phyloP scores from a whole-genome alignment of 2,888 invertebrate genomes.

The Incurvaria masculella region DNA sequence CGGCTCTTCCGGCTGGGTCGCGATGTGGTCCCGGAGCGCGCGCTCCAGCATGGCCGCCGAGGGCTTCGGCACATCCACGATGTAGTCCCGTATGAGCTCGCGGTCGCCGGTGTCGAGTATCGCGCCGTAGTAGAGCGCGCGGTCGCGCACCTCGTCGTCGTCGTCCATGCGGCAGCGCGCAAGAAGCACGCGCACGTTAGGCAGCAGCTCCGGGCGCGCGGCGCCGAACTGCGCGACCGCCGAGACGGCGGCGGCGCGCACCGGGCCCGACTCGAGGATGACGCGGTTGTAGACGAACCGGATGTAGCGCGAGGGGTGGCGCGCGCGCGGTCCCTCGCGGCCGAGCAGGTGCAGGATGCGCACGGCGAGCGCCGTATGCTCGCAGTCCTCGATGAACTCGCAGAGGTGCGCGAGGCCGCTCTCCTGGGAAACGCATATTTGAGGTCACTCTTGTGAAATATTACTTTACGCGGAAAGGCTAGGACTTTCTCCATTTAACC shows the following conservation, averaged over 20 bases:
- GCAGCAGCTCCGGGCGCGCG: constrained; percentile 82
- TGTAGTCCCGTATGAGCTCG: constrained; percentile 72
- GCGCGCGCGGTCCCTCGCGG: constrained; percentile 94
- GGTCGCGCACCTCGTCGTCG: constrained; percentile 97
- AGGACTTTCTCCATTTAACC: too few species aligned
- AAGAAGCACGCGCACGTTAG: constrained; percentile 77
- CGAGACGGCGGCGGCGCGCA: constrained; percentile 95
- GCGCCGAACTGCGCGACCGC: constrained; percentile 98
- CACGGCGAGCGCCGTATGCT: constrained; percentile 95
- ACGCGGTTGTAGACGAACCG: constrained; percentile 87
- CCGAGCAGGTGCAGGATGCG: constrained; percentile 94
- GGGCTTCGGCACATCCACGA: constrained; percentile 70
- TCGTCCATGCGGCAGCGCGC: constrained; percentile 92
- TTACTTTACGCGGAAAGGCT: too few species aligned
- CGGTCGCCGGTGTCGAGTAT: constrained; percentile 72
- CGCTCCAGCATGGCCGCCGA: constrained; percentile 88
- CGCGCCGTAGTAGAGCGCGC: constrained; percentile 93
- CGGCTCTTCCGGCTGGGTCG: constrained; percentile 64
- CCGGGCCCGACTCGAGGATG: constrained; percentile 93
- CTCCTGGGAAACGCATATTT: constrained; percentile 53
- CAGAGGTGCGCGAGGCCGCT: constrained; percentile 94
- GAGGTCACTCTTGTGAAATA: too few species aligned
- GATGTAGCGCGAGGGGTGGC: constrained; percentile 85
- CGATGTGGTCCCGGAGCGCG: constrained; percentile 78
- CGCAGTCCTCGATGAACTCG: constrained; percentile 99